phyloP scores from a whole-genome alignment of 2,797 vertebrate species.

The Myotis daubentonii region DNA sequence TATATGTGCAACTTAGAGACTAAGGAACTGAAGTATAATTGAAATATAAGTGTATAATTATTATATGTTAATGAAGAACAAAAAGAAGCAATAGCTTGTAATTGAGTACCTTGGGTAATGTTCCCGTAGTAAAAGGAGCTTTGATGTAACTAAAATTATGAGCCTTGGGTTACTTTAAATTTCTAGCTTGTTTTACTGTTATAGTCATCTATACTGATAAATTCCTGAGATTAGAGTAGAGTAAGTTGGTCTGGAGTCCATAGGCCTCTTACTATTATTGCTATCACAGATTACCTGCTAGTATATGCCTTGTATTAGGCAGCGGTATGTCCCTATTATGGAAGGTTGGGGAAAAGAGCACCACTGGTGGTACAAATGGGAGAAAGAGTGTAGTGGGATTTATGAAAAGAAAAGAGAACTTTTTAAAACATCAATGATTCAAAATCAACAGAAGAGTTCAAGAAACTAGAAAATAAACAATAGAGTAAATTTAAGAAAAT shows the following conservation, averaged over 20 bases:
- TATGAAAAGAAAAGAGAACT: not conserved
- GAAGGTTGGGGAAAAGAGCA: not conserved
- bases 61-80: not conserved
- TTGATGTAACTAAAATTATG: slow-evolving; percentile 12
- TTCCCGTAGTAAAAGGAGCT: not conserved
- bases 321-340: not conserved
- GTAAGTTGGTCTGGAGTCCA: not conserved
- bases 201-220: not conserved
- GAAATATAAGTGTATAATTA: not conserved
- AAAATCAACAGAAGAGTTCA: not conserved
- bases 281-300: not conserved
- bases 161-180: slow-evolving; percentile 33
- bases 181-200: slow-evolving; percentile 50
- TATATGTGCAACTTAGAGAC: not conserved
- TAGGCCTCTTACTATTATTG: not conserved
- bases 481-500: slow-evolving; percentile 19
- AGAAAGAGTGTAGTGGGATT: not conserved
- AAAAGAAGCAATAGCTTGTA: slow-evolving; percentile 33
- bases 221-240: not conserved
- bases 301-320: not conserved
- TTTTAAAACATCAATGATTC: not conserved
- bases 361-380: not conserved
- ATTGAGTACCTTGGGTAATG: not conserved
- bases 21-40: slow-evolving; percentile 43
- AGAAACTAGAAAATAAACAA: slow-evolving; percentile 28